A percentile compares a stretch with the other conserved stretches of the same genome.
These are phyloP conservation scores for Nibea albiflora DNA, from an alignment of 2,113 vertebrate species.

Conservation along the genomic window DNA sequence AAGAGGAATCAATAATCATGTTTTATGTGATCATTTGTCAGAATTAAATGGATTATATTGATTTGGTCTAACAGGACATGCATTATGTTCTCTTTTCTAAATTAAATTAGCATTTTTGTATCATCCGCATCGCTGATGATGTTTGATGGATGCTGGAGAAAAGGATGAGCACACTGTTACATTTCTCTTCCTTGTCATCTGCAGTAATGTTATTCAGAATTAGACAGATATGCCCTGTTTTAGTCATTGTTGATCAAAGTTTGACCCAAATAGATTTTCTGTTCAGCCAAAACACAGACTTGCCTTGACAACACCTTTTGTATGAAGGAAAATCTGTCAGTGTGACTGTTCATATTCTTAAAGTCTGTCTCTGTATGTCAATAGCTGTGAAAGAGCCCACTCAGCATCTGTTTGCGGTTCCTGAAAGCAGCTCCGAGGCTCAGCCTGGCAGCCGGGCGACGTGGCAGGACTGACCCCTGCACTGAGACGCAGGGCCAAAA, in stretches of 20 bases:
- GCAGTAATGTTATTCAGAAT: constrained; percentile 8
- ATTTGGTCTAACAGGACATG: constrained; percentile 12
- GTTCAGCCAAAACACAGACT: constrained; percentile 15
- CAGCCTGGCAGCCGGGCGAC: constrained; percentile 24
- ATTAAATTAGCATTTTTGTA: not conserved
- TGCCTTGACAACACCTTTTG: constrained; percentile 15
- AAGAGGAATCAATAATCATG: not conserved
- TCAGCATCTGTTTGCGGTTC: constrained; percentile 58
- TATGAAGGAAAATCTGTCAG: constrained; percentile 15
- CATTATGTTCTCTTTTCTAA: not conserved
- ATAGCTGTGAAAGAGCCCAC: constrained; percentile 27
- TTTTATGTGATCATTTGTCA: constrained; percentile 9
- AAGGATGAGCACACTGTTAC: not conserved
- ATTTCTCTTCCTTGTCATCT: not conserved
- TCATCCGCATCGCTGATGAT: not conserved
- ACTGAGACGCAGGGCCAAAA: constrained; percentile 56
- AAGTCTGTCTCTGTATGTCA: constrained; percentile 18
- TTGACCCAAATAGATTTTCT: constrained; percentile 21
- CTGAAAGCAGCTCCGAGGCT: constrained; percentile 34
- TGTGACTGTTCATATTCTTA: not conserved
- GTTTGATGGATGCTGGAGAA: not conserved
- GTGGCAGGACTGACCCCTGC: constrained; percentile 61
- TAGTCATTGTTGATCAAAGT: constrained; percentile 35
- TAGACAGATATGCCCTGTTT: not conserved
- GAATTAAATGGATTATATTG: not conserved